Percentiles rank a stretch among this genome's conserved stretches.
Conservation (phyloP, 1,140 invertebrate species). For the Drosophila asahinai region DNA sequence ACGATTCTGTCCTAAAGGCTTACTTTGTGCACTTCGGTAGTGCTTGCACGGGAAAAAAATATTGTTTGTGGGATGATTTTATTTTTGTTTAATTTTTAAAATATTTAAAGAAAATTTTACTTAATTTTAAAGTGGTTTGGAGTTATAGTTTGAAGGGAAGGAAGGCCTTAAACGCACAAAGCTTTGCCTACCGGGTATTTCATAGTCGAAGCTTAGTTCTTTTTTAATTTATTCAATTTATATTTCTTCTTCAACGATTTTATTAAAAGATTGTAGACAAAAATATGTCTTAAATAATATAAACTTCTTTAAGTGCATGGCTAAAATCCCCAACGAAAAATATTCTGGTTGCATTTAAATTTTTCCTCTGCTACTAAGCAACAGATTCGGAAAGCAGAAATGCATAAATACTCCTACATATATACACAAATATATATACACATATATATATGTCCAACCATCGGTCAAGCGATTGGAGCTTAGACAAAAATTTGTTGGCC, state of each 20-base stretch:
- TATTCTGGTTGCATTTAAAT: conserved; percentile 6
- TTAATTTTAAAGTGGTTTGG: no score
- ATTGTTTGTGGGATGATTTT: neutral
- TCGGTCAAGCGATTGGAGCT: conserved; percentile 33
- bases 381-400: conserved; percentile 13
- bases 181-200: neutral
- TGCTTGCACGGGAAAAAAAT: conserved; percentile 11
- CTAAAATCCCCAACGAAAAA: neutral
- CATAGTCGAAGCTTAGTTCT: neutral
- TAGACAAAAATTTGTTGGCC: conserved; percentile 58
- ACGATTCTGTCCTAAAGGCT: conserved; percentile 37
- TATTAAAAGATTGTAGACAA: neutral
- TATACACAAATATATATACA: neutral
- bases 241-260: no score
- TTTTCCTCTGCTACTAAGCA: neutral
- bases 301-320: neutral
- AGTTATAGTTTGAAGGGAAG: no score
- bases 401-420: conserved; percentile 1
- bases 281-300: neutral
- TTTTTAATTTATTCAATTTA: no score
- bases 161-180: no score
- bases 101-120: neutral
- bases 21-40: conserved; percentile 31
- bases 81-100: neutral
- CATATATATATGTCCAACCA: conserved; percentile 1